phyloP scores from a whole-genome alignment of 2,888 invertebrate species.

The Cerastis rubricosa region DNA sequence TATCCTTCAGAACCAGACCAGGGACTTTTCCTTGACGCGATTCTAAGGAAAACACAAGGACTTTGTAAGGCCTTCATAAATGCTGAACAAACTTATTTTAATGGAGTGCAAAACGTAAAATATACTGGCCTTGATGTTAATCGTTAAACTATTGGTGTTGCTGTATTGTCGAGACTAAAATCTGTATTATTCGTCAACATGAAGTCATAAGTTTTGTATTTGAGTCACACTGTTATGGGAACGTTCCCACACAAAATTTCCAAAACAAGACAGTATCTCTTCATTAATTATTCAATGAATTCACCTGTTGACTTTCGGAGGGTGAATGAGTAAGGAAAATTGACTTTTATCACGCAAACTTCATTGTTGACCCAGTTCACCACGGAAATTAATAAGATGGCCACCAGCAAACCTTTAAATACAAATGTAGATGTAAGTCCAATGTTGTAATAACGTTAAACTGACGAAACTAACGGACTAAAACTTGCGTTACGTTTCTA shows the following conservation, averaged over 20 bases:
- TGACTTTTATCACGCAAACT: conserved; percentile 78
- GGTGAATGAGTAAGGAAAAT: conserved; percentile 73
- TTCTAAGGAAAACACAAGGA: conserved; percentile 60
- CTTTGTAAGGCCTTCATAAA: conserved; percentile 42
- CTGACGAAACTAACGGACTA: conserved; percentile 34
- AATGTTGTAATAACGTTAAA: conserved; percentile 30
- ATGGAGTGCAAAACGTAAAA: conserved; percentile 50
- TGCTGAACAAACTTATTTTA: conserved; percentile 48
- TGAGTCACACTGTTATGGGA: conserved; percentile 26
- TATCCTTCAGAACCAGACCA: conserved; percentile 64
- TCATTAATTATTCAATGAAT: conserved; percentile 83
- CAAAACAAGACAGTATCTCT: conserved; percentile 62
- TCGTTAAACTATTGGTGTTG: conserved; percentile 41
- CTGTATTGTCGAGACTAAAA: conserved; percentile 31
- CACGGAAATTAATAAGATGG: conserved; percentile 49
- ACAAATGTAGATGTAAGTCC: conserved; percentile 24
- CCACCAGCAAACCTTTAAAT: conserved; percentile 34
- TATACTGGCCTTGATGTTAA: conserved; percentile 43
- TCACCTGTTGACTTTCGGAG: conserved; percentile 83
- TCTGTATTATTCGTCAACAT: conserved; percentile 13
- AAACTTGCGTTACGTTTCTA: conserved; percentile 24
- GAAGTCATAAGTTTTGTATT: conserved; percentile 23
- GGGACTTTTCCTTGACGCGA: conserved; percentile 80
- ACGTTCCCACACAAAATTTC: conserved; percentile 39
- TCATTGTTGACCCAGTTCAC: conserved; percentile 71